Conservation (phyloP, 2,113 vertebrate species). For the Polypterus bichir region DNA sequence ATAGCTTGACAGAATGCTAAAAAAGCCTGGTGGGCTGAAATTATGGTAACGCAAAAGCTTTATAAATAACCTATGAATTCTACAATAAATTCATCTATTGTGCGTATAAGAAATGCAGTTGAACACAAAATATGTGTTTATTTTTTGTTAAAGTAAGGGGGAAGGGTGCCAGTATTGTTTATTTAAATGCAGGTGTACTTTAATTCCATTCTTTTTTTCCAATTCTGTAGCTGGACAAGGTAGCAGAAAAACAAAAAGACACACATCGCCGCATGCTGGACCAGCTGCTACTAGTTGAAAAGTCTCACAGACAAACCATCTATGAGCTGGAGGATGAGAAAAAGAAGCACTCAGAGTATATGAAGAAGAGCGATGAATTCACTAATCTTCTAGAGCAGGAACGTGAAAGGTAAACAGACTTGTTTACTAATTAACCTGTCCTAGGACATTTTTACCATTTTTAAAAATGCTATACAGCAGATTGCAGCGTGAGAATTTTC, state of each 20-base stretch:
- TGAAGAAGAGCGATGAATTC: slow-evolving; percentile 62
- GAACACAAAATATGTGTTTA: no score
- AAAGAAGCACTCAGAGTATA: slow-evolving; percentile 57
- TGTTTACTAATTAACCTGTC: background rate
- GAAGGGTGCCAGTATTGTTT: no score
- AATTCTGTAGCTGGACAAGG: slow-evolving; percentile 57
- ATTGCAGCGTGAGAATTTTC: background rate
- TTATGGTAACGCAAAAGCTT: no score
- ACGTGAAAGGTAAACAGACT: slow-evolving; percentile 70
- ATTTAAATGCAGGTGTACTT: background rate
- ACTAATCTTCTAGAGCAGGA: slow-evolving; percentile 67
- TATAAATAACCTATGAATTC: no score
- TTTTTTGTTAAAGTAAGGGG: no score
- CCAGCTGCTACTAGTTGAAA: slow-evolving; percentile 62
- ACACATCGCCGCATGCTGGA: slow-evolving; percentile 56
- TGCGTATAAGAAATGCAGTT: no score
- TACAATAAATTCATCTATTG: no score
- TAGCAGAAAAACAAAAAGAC: slow-evolving; percentile 57
- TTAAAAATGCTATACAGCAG: background rate
- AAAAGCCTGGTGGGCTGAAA: no score
- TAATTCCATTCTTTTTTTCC: slow-evolving; percentile 16
- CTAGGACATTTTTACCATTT: no score
- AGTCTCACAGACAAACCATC: slow-evolving; percentile 55
- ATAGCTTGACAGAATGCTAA: no score
- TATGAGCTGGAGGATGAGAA: slow-evolving; percentile 63